Evolutionary conservation across 2,888 invertebrate genomes (phyloP), one percentile per base, ranked within the genome.

Genomic region (Lepas anatifera): DNA sequence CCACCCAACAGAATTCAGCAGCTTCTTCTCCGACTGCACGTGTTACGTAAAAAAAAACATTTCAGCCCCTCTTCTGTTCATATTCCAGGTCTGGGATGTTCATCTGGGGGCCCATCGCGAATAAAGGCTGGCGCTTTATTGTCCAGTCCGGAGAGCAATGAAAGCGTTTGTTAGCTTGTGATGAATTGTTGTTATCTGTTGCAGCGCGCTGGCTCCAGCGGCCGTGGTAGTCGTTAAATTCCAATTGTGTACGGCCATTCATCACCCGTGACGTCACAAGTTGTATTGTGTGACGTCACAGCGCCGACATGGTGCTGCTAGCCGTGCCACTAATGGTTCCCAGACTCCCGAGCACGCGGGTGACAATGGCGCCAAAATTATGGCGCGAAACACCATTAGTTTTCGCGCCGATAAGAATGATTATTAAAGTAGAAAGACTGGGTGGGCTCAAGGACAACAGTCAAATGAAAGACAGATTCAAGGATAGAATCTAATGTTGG

Each of bases 361-460:
- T 58, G 35, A 35, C 58, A 58, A 58, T 58, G 10, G 58, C 32
- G 58, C 32, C 22, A 35, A 32, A 58, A 58, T 58, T 58, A 58
- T 58, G 58, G 58, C 25, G 58, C 58, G 58, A 58, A 58, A 58
- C 58, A 58, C 58, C 58, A 58, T 58, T 58, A 58, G 58, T 58
- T 58, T 22, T 58, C 58, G 7, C 58, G 35, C n/a, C 8, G 58
- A 58, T 58, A 58, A 58, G 58, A 52, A 35, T 6, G 25, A 35
- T 58, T 32, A 58, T 58, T 58, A 58, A 29, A 18, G 58, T 7
- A 35, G 32, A 58, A 32, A 58, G 35, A 58, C 32, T 35, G 32
- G 11, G 18, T 29, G 18, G 58, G 58, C 58, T 18, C 39, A 22
- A 35, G 52, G 58, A 25, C 58, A n/a, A n/a, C n/a, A n/a, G n/a